These are phyloP conservation scores for Buathra laborator DNA, from an alignment of 2,888 invertebrate genomes.

Conservation along the genomic window DNA sequence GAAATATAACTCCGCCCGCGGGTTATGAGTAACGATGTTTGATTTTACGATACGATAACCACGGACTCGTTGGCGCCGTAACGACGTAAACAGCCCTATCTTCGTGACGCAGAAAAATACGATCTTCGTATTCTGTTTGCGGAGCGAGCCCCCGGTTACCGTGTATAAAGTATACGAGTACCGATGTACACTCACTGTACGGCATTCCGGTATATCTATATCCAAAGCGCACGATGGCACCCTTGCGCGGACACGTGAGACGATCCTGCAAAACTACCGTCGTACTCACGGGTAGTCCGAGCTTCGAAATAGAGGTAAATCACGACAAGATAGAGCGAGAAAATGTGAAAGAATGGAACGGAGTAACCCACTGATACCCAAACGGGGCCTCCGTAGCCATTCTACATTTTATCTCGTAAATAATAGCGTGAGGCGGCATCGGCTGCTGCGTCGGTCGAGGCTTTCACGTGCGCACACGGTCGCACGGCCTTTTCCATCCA, in stretches of 20 bases:
- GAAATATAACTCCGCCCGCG: not conserved
- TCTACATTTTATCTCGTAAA: constrained; percentile 65
- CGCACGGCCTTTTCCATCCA: constrained; percentile 49
- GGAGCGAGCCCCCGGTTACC: too few relatives aligned
- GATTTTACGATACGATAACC: constrained; percentile 39
- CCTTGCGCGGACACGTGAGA: not conserved
- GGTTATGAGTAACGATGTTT: constrained; percentile 3
- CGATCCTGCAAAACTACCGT: constrained; percentile 43
- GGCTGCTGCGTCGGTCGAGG: constrained; percentile 18
- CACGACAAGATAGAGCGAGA: constrained; percentile 49
- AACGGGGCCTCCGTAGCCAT: constrained; percentile 58
- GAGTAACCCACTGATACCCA: constrained; percentile 60
- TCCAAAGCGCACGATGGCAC: not conserved
- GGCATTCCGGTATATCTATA: not conserved
- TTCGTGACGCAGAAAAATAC: constrained; percentile 42
- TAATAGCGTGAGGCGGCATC: constrained; percentile 56
- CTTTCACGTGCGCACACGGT: not conserved
- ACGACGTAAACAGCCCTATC: constrained; percentile 39
- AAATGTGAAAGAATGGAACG: constrained; percentile 34
- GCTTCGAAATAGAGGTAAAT: constrained; percentile 65
- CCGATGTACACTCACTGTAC: not conserved
- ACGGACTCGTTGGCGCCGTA: not conserved
- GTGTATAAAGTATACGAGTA: not conserved
- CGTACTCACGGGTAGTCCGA: constrained; percentile 38
- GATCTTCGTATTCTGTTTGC: constrained; percentile 28